phyloP scores from a whole-genome alignment of 1,140 invertebrate genomes.

The Hetaerina americana region DNA sequence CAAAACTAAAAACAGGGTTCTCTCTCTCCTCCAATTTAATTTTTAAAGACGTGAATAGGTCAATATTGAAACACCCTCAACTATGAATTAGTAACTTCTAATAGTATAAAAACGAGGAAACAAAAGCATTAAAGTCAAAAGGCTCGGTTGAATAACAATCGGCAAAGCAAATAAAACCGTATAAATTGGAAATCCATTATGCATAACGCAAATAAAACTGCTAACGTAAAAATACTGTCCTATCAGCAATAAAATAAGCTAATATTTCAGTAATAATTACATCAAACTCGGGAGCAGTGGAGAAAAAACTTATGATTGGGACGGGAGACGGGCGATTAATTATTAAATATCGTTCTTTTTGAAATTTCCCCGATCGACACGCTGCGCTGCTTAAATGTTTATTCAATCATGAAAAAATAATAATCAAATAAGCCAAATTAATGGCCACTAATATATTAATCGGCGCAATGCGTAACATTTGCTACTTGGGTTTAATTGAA shows the following conservation, averaged over 20 bases:
- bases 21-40: no score
- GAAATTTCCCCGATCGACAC: not conserved
- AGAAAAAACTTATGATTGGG: not conserved
- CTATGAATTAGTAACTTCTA: not conserved
- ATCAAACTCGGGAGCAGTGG: not conserved
- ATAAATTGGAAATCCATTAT: not conserved
- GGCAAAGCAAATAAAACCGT: not conserved
- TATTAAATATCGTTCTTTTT: not conserved
- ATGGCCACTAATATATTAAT: not conserved
- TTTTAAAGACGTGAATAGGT: no score
- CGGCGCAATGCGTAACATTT: not conserved
- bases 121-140: not conserved
- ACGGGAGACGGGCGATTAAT: not conserved
- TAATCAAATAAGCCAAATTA: not conserved
- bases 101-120: not conserved
- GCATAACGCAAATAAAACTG: not conserved
- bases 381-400: not conserved
- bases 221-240: not conserved
- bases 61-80: no score
- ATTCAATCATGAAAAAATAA: not conserved
- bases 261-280: not conserved
- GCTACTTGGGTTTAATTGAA: not conserved
- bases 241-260: not conserved
- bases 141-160: not conserved
- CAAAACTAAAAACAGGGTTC: no score